phyloP scores from a whole-genome alignment of 2,797 vertebrate genomes.

The Tolypeutes matacus region DNA sequence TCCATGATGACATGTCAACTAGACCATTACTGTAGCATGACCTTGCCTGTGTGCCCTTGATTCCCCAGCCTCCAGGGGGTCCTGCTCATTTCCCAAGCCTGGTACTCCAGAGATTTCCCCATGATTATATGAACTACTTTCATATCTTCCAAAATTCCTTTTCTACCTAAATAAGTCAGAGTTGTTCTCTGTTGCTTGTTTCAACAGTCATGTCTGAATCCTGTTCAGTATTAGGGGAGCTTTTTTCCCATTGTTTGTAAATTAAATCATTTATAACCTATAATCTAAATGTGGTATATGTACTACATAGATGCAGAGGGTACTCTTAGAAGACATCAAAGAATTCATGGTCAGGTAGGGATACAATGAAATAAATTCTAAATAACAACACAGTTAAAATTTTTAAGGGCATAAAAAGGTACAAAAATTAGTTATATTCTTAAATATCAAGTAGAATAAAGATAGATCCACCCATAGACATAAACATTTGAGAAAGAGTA shows the following conservation, averaged over 20 bases:
- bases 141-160: neutral
- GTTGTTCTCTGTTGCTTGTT: neutral
- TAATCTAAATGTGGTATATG: neutral
- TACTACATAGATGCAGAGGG: neutral
- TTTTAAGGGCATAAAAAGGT: constrained; percentile 26
- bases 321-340: constrained; percentile 27
- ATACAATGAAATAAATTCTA: constrained; percentile 12
- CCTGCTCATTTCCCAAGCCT: neutral
- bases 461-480: neutral
- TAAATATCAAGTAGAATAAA: neutral
- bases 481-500: neutral
- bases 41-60: neutral
- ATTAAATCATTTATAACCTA: neutral
- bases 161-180: neutral
- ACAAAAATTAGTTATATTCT: neutral
- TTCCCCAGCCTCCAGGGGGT: neutral
- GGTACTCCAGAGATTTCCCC: neutral
- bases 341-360: neutral
- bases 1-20: neutral
- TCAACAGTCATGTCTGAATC: neutral
- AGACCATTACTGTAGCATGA: neutral
- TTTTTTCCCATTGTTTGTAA: neutral
- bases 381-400: constrained; percentile 1
- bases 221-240: neutral
- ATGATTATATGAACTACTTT: neutral